Base-by-base conservation (phyloP, 2,797 vertebrate species). In the Pseudochromis fuscus region DNA sequence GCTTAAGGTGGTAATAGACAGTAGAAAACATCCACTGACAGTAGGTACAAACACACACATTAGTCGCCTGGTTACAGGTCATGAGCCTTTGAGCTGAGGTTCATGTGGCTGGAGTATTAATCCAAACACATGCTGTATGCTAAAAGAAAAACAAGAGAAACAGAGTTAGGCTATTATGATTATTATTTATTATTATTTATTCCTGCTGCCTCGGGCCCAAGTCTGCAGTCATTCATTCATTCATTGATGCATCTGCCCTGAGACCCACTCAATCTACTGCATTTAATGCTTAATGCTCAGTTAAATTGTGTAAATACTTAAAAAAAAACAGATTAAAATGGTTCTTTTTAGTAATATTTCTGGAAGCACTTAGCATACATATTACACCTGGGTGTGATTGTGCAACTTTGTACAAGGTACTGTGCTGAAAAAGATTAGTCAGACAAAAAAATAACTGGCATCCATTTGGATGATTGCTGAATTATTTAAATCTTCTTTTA, bases 61-160 rank as follows among this genome's bases (percentile, higher is more conserved):
- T 44, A 50, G 27, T 31, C 48, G 44, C 12, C 30, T 38, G 46
- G 37, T 51, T 76, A 51, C 19, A 37, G 58, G 49, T 77, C 62
- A 57, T 35, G 4, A 42, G 40, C 44, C 35, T 37, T 38, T 45
- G 37, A 37, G 37, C 57, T 45, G 23, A 50, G n/a, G n/a, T 24
- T 69, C 60, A 42, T 15, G 16, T 19, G 61, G 55, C 8, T 11
- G 9, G 19, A 57, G 23, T 25, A 5, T 38, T 51, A 58, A 62
- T 58, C 45, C 31, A 46, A 23, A 19, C 31, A 28, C 18, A 44
- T 31, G 16, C n/a, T 60, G 7, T 7, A 10, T 18, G 15, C 28
- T 57, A 40, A 38, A 67, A 16, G 10, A 25, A 10, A 35, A 45
- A 56, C 7, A 24, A n/a, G n/a, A 21, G 46, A 45, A 28, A n/a